Evolutionary conservation across 2,797 vertebrate genomes (phyloP).

Genomic region (Nothura maculosa): DNA sequence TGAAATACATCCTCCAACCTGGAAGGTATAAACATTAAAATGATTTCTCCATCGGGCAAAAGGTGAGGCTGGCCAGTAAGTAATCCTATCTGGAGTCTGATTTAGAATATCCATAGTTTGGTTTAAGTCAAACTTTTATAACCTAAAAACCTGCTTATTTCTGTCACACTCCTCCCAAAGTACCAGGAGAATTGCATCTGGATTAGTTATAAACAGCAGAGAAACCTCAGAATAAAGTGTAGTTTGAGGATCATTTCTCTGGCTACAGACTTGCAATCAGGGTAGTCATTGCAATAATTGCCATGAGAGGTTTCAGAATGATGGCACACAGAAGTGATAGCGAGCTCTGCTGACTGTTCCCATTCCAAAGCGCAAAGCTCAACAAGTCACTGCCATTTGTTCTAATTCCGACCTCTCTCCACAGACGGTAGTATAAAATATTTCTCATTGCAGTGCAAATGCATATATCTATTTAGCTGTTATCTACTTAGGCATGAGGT

Average conservation of each 20-base stretch:
- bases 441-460: constrained; percentile 56
- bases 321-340: neutral
- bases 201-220: constrained; percentile 74
- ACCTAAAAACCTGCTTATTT: constrained; percentile 66
- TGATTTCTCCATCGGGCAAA: constrained; percentile 52
- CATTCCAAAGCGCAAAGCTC: constrained; percentile 53
- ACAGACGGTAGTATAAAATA: constrained; percentile 61
- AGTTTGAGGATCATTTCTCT: constrained; percentile 36
- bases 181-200: constrained; percentile 58
- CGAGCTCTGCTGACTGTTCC: constrained; percentile 41
- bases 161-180: constrained; percentile 54
- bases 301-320: constrained; percentile 31
- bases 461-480: constrained; percentile 19
- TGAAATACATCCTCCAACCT: constrained; percentile 57
- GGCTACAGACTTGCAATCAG: constrained; percentile 33
- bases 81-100: constrained; percentile 53
- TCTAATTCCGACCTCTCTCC: constrained; percentile 60
- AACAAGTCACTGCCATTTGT: constrained; percentile 38
- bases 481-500: constrained; percentile 37
- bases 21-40: constrained; percentile 72
- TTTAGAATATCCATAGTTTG: constrained; percentile 57
- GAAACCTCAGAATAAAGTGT: constrained; percentile 31
- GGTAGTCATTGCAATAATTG: constrained; percentile 56
- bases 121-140: constrained; percentile 76
- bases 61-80: constrained; percentile 52